Percentiles rank a stretch among this genome's conserved stretches.
Evolutionary conservation across 1,140 invertebrate genomes (phyloP).

Genomic region (Drosophila bocki): DNA sequence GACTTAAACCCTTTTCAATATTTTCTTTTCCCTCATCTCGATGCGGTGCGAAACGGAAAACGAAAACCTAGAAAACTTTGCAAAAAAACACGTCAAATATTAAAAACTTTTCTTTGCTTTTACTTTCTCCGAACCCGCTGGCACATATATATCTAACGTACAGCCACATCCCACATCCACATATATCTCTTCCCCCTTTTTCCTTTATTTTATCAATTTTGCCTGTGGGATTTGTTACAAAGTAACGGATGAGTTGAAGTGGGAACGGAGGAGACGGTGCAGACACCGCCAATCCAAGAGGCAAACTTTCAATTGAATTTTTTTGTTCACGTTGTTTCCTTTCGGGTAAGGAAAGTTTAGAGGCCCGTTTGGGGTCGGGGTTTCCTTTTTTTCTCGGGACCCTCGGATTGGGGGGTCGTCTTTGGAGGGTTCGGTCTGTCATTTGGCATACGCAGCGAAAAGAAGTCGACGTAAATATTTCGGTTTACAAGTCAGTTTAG

Average conservation of each 20-base stretch:
- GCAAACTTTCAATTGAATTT: conserved; percentile 79
- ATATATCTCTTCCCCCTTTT: conserved; percentile 22
- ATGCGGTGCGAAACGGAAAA: conserved; percentile 51
- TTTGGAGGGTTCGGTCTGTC: conserved; percentile 54
- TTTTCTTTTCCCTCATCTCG: conserved; percentile 54
- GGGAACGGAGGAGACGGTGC: conserved; percentile 15
- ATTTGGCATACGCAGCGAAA: conserved; percentile 59
- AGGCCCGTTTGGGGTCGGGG: conserved; percentile 32
- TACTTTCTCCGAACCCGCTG: conserved; percentile 65
- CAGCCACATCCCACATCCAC: conserved; percentile 15
- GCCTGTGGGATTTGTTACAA: conserved; percentile 80
- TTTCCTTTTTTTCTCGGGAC: conserved; percentile 21
- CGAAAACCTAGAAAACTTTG: conserved; percentile 44
- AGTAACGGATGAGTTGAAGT: conserved; percentile 69
- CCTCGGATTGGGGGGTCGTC: conserved; percentile 7
- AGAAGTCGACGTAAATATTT: conserved; percentile 67
- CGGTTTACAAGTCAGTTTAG: conserved; percentile 81
- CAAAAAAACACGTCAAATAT: conserved; percentile 77
- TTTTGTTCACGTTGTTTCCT: conserved; percentile 53
- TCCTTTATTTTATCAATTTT: conserved; percentile 76
- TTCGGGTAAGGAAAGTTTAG: conserved; percentile 55
- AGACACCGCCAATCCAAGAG: conserved; percentile 64
- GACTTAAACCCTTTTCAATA: conserved; percentile 80
- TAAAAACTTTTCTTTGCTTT: conserved; percentile 79
- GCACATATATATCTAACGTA: conserved; percentile 31